Percentiles rank a stretch among this genome's conserved stretches.
Evolutionary conservation across 2,888 invertebrate genomes (phyloP).

Genomic region (Acleris emargana): DNA sequence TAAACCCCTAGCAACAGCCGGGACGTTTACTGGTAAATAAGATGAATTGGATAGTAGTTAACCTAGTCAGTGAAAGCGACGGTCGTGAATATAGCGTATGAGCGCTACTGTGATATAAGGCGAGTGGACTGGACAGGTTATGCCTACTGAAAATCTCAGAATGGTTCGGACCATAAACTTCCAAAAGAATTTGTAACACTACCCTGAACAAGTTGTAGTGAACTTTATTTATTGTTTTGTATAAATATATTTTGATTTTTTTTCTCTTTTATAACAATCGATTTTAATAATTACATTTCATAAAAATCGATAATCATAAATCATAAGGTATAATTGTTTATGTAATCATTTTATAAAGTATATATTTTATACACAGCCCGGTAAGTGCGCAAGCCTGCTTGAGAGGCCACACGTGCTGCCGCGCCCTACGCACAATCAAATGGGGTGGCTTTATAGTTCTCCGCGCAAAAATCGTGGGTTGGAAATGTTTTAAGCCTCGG

Average conservation of each 20-base stretch:
- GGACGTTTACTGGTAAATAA: conserved; percentile 10
- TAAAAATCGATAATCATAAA: background rate
- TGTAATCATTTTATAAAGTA: background rate
- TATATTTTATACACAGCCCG: background rate
- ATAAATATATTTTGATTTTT: background rate
- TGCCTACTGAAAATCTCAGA: conserved; percentile 23
- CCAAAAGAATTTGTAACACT: conserved; percentile 51
- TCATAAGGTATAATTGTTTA: background rate
- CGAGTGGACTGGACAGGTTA: conserved; percentile 39
- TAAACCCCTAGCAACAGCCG: conserved; percentile 39
- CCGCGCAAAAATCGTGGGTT: too few species aligned
- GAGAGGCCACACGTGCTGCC: too few species aligned
- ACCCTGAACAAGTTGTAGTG: conserved; percentile 53
- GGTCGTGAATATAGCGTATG: conserved; percentile 47
- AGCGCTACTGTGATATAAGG: conserved; percentile 70
- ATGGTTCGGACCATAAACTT: conserved; percentile 47
- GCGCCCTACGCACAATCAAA: too few species aligned
- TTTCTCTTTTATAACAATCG: background rate
- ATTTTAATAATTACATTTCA: background rate
- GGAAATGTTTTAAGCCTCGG: too few species aligned
- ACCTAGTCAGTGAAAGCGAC: conserved; percentile 71
- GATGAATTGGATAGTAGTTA: conserved; percentile 44
- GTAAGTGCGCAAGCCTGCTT: too few species aligned
- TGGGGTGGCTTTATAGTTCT: too few species aligned
- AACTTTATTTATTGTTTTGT: conserved; percentile 58